Conservation (phyloP, 37 sponge, comb jelly and placozoan species). For the Beroe forskalii region DNA sequence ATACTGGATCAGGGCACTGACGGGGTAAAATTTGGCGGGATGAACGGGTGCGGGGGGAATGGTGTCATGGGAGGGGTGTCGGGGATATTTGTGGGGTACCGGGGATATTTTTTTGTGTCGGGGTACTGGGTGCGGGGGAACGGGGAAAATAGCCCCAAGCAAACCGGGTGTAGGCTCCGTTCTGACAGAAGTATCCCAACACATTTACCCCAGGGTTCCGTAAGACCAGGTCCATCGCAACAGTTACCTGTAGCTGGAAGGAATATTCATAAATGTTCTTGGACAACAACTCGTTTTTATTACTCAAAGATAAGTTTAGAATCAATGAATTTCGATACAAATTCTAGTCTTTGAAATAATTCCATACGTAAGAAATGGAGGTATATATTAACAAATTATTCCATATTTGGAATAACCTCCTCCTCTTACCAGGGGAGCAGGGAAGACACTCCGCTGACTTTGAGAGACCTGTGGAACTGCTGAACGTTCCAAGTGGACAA, state of each 20-base stretch:
- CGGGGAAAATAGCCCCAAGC: background rate
- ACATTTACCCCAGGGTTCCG: constrained; percentile 62
- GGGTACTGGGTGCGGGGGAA: too few species aligned
- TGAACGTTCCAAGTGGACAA: constrained; percentile 69
- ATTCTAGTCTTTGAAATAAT: too few species aligned
- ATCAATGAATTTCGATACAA: too few species aligned
- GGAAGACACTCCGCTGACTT: constrained; percentile 37
- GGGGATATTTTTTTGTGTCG: too few species aligned
- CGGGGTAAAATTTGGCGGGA: too few species aligned
- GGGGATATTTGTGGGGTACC: too few species aligned
- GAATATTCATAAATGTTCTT: too few species aligned
- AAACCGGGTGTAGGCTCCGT: constrained; percentile 55
- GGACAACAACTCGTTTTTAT: too few species aligned
- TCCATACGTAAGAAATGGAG: background rate
- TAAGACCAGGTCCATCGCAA: constrained; percentile 65
- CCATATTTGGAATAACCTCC: background rate
- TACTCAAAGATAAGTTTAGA: too few species aligned
- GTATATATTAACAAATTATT: background rate
- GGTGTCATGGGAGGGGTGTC: too few species aligned
- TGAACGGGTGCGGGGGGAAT: too few species aligned
- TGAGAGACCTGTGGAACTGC: constrained; percentile 22
- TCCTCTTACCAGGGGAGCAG: constrained; percentile 63
- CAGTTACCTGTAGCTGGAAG: constrained; percentile 25
- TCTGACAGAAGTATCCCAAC: constrained; percentile 67
- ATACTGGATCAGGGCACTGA: too few species aligned